Evolutionary conservation across 2,888 invertebrate species (phyloP), one percentile per base, ranked within the genome.

Genomic region (Plusia festucae): DNA sequence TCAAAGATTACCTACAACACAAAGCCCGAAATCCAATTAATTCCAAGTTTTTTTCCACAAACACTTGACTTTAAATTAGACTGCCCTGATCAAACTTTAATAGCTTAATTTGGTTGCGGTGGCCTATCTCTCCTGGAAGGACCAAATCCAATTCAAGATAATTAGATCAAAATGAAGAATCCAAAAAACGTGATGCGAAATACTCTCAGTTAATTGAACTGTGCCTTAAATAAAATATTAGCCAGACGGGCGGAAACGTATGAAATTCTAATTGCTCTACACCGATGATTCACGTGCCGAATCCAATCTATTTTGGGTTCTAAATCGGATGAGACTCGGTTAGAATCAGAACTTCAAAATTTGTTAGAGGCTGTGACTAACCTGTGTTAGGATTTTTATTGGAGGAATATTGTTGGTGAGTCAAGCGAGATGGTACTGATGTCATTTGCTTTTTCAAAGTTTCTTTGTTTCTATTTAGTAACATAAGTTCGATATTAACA

Each of bases 251-350:
- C 89, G 89, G 89, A 88, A 88, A 84, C 82, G 76, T 83, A 82
- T 83, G 81, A 85, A 87, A 83, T 85, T 75, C 82, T 88, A 87
- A 88, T 88, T 87, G 83, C 81, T 62, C 71, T 65, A 69, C 64
- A 62, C 65, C 65, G 80, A 85, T 87, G 86, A 87, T 83, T 85
- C 85, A 85, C 79, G 70, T 79, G 74, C 77, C 73, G 76, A 84
- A 84, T 83, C 81, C 76, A 78, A 82, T 87, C 88, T 88, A 88
- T 87, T 86, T 88, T 85, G 78, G 82, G 64, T 76, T 77, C 79
- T 68, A 77, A 78, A 81, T 74, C 80, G 73, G 65, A 73, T 73
- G 72, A 79, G 80, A 81, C 73, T 71, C 68, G 73, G 76, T 80
- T 81, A 80, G 77, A 73, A 58, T 82, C 79, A 85, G 78, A 24